phyloP scores from a whole-genome alignment of 30 jellyfish, hydroid and myxozoan species.

The Phacellophora camtschatica region DNA sequence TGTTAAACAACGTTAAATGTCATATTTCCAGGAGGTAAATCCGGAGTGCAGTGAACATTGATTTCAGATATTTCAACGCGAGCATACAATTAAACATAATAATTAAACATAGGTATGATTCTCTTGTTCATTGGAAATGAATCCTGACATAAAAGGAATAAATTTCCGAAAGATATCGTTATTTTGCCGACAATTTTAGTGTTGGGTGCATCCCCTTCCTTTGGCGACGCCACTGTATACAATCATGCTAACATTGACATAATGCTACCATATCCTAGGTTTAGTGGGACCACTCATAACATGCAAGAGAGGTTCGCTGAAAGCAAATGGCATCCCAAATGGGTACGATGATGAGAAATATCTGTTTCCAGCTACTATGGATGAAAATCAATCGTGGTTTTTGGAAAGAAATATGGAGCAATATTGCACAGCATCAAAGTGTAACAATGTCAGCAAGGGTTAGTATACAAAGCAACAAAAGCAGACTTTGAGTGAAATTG shows the following conservation, averaged over 20 bases:
- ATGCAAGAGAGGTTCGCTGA: constrained; percentile 38
- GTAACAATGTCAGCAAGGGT: constrained; percentile 58
- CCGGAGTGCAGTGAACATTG: no score
- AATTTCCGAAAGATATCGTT: no score
- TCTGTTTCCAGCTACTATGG: constrained; percentile 42
- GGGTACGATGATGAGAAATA: constrained; percentile 51
- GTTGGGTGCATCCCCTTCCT: neutral
- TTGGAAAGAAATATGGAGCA: constrained; percentile 48
- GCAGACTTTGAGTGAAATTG: no score
- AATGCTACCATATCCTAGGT: neutral
- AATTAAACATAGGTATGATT: no score
- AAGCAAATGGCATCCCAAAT: constrained; percentile 35
- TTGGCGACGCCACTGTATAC: neutral
- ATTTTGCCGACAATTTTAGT: no score
- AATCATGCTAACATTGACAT: neutral
- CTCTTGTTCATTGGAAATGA: no score
- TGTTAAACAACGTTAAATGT: no score
- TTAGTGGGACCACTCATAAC: constrained; percentile 55
- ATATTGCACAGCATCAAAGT: constrained; percentile 35
- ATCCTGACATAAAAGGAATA: no score
- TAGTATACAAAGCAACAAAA: no score
- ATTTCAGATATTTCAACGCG: no score
- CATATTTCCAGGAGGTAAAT: no score
- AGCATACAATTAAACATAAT: no score
- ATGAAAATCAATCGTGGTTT: constrained; percentile 66